Conservation (phyloP, 2,113 vertebrate species). For the Gallinago paraguaiae region DNA sequence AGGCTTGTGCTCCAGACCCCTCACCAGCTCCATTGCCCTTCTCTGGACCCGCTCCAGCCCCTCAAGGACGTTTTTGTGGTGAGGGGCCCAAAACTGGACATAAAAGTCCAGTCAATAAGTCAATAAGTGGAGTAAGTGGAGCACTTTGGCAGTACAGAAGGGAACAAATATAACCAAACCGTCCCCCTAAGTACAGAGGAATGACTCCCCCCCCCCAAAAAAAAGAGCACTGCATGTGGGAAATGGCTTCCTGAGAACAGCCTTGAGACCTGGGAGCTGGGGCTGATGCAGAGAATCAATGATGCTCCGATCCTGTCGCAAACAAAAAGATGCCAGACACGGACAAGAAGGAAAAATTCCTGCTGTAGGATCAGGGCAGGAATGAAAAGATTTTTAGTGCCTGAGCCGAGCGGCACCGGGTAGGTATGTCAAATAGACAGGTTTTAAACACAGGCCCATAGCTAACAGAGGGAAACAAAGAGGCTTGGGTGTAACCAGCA, state of each 20-base stretch:
- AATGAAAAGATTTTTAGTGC: neutral
- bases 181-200: neutral
- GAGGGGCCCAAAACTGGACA: too few relatives aligned
- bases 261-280: neutral
- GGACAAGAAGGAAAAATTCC: neutral
- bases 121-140: neutral
- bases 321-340: neutral
- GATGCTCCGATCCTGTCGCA: neutral
- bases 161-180: neutral
- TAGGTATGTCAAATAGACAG: neutral
- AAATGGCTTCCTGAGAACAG: neutral
- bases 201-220: neutral
- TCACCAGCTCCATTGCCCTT: too few relatives aligned
- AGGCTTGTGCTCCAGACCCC: too few relatives aligned
- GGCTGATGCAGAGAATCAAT: rapidly evolving
- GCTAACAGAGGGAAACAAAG: neutral
- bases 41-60: too few relatives aligned
- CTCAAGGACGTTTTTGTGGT: too few relatives aligned
- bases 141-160: neutral
- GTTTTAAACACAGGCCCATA: neutral
- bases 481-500: neutral
- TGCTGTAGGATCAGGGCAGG: neutral
- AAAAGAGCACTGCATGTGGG: neutral
- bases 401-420: neutral
- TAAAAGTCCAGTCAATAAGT: too few relatives aligned